Evolutionary conservation across 92 coral and sea anemone species (phyloP).

Genomic region (Plumapathes pennacea): DNA sequence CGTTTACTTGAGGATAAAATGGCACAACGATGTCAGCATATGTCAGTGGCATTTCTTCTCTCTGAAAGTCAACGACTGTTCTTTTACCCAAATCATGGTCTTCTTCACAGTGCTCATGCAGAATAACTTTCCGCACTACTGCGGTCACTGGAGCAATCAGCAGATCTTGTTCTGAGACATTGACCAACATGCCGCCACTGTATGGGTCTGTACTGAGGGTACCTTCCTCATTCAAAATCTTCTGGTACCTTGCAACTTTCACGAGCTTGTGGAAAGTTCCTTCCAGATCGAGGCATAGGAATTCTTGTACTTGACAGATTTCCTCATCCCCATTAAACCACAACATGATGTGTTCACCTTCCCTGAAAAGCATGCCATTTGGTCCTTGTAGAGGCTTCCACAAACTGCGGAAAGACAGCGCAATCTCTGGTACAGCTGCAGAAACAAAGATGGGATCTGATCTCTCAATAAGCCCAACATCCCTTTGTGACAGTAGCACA

Average conservation of each 20-base stretch:
- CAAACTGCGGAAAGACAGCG: slow-evolving; percentile 6
- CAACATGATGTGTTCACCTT: slow-evolving; percentile 1
- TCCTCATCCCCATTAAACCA: background rate
- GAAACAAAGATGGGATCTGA: background rate
- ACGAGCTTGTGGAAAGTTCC: slow-evolving; percentile 1
- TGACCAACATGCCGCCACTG: slow-evolving; percentile 9
- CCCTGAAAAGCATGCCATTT: background rate
- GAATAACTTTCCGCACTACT: background rate
- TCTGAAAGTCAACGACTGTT: slow-evolving; percentile 36
- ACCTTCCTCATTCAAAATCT: slow-evolving; percentile 17
- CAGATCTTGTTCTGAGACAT: slow-evolving; percentile 1
- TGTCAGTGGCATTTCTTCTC: slow-evolving; percentile 16
- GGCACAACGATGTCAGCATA: slow-evolving; percentile 20
- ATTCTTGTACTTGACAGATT: background rate
- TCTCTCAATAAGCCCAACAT: slow-evolving; percentile 3
- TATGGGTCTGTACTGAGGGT: slow-evolving; percentile 1
- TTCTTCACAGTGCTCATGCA: background rate
- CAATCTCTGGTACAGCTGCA: slow-evolving; percentile 7
- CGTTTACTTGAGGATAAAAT: slow-evolving; percentile 27
- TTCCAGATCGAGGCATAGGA: slow-evolving; percentile 2
- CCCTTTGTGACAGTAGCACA: slow-evolving; percentile 9
- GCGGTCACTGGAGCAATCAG: slow-evolving; percentile 12
- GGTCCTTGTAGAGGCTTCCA: background rate
- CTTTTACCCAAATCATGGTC: slow-evolving; percentile 2
- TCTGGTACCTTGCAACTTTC: background rate